These are phyloP conservation scores for Leptinotarsa texana DNA, from an alignment of 1,140 invertebrate genomes.

Conservation along the genomic window DNA sequence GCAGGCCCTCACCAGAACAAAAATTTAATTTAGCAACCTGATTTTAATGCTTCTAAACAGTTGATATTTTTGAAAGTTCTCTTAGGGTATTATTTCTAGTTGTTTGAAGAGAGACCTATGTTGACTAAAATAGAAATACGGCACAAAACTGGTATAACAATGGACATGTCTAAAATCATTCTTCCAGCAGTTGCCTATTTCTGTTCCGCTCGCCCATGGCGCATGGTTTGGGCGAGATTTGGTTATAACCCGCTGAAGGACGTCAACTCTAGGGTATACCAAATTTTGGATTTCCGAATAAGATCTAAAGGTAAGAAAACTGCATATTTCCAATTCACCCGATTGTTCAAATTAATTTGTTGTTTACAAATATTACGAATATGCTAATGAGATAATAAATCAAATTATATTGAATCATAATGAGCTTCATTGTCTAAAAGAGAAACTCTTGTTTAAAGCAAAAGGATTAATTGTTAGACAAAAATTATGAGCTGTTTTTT, in stretches of 20 bases:
- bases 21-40: too few relatives aligned
- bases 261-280: conserved; percentile 77
- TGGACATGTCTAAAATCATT: conserved; percentile 74
- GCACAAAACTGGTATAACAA: conserved; percentile 65
- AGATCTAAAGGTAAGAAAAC: conserved; percentile 63
- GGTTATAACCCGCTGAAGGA: conserved; percentile 87
- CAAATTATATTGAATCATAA: too few relatives aligned
- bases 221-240: conserved; percentile 79
- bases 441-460: too few relatives aligned
- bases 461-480: too few relatives aligned
- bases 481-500: too few relatives aligned
- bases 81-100: conserved; percentile 47
- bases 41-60: too few relatives aligned
- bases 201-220: conserved; percentile 86
- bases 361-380: neutral
- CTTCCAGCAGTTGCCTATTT: conserved; percentile 83
- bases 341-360: conserved; percentile 33
- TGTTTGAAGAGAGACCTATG: conserved; percentile 80
- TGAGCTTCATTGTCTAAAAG: too few relatives aligned
- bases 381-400: too few relatives aligned
- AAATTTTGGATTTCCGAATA: conserved; percentile 84
- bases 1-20: too few relatives aligned
- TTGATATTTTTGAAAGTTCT: too few relatives aligned
- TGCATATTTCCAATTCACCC: too few relatives aligned
- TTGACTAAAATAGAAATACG: conserved; percentile 81